phyloP scores from a whole-genome alignment of 1,140 invertebrate genomes.

The Augochlora pura region DNA sequence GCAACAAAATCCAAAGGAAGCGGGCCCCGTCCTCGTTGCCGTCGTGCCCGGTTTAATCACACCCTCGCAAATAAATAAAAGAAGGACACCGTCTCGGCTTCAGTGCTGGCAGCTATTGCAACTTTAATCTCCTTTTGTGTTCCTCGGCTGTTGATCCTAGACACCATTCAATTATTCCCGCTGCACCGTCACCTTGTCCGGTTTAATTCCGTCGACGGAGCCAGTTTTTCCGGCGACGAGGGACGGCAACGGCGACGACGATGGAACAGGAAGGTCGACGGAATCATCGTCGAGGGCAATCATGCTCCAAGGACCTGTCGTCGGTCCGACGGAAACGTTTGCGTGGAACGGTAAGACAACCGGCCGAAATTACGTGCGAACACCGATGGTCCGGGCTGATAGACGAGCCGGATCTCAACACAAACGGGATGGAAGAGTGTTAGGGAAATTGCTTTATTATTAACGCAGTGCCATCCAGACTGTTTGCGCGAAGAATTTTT shows the following conservation, averaged over 20 bases:
- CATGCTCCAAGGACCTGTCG: not conserved
- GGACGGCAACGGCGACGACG: not conserved
- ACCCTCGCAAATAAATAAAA: conserved; percentile 22
- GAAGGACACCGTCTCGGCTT: not conserved
- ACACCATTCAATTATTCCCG: conserved; percentile 16
- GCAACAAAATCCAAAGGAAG: not conserved
- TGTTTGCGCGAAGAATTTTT: too few relatives aligned
- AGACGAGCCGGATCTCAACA: not conserved
- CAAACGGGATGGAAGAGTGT: not conserved
- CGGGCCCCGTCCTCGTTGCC: not conserved
- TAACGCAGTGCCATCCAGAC: too few relatives aligned
- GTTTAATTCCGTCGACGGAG: not conserved
- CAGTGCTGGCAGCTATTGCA: conserved; percentile 4
- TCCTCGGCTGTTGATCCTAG: not conserved
- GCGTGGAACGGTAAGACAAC: not conserved
- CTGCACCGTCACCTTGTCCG: too few relatives aligned
- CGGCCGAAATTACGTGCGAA: conserved; percentile 8
- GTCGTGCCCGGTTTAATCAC: conserved; percentile 6
- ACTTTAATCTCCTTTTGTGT: conserved; percentile 28
- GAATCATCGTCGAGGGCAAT: conserved; percentile 3
- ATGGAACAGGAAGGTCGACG: not conserved
- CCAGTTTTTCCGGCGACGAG: not conserved
- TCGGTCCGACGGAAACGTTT: not conserved
- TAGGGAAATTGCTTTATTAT: not conserved
- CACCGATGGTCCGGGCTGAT: not conserved